Evolutionary conservation across 2,888 invertebrate genomes (phyloP), one percentile per base, ranked within the genome.

Genomic region (Nomada lathburiana): DNA sequence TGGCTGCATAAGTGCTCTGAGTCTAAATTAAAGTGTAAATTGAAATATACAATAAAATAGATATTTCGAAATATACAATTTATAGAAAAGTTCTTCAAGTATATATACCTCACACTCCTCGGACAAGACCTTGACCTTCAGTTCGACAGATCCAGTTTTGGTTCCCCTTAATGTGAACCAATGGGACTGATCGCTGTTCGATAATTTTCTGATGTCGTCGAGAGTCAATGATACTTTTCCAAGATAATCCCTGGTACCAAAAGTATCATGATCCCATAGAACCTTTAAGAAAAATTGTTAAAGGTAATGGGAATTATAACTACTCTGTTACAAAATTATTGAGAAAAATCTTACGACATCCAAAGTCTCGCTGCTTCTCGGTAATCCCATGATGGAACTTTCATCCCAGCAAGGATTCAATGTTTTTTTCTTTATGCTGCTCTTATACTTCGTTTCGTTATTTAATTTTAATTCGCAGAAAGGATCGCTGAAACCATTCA

Each of bases 401-500:
- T 95, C 95, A 83, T 95, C 94, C 95, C 95, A 95, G 69, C 93
- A 93, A 5, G 95, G 95, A 85, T 94, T 94, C 78, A 95, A 86
- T 0, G 95, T 95, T 87, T 95, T 95, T 91, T 95, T 95, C 88
- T 94, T 95, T 10, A 95, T 94, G 69, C 93, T 93, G 23, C 95
- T 94, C 79, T 94, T 94, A 89, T 94, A 95, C 82, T 95, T 94
- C 60, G 94, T 94, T 77, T 94, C 94, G 50, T 94, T 94, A 75
- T 94, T 94, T 55, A 95, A 85, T 81, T 93, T 93, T 18, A 95
- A 90, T 74, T 94, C 94, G 89, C 95, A 95, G 87, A 94, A 95
- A 10, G 95, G 95, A 89, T 95, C 95, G 89, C 95, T 95, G 89
- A 94, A 95, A n/a, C 95, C 95, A 88, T 95, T 95, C 75, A 94